A percentile compares a stretch with the other conserved stretches of the same genome.
Evolutionary conservation across 2,797 vertebrate genomes (phyloP).

Genomic region (Uromys caudimaculatus): DNA sequence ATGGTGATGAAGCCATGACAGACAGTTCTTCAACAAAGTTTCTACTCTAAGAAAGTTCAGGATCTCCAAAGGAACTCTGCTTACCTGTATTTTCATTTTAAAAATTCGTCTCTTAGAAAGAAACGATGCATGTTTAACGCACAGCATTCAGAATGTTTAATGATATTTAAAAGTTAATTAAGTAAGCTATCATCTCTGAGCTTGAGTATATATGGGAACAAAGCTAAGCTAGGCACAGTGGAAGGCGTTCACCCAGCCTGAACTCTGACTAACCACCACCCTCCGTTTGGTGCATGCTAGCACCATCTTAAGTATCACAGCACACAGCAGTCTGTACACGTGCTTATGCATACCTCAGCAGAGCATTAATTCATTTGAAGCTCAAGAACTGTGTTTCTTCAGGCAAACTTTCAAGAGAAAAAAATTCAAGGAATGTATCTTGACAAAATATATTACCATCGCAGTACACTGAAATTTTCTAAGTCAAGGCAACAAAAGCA

Average conservation of each 20-base stretch:
- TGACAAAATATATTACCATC: slow-evolving; percentile 64
- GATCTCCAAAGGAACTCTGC: neutral
- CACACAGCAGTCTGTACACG: slow-evolving; percentile 16
- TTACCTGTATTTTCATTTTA: slow-evolving; percentile 35
- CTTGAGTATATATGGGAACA: neutral
- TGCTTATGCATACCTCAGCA: slow-evolving; percentile 69
- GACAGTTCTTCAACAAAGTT: neutral
- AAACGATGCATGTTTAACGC: neutral
- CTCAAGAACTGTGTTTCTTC: slow-evolving; percentile 68
- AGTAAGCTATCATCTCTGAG: neutral
- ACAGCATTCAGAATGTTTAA: neutral
- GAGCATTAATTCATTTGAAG: slow-evolving; percentile 70
- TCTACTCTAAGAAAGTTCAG: neutral
- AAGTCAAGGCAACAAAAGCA: neutral
- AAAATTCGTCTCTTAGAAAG: slow-evolving; percentile 37
- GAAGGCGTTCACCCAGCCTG: slow-evolving; percentile 11
- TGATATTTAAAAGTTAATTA: neutral
- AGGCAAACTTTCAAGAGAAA: slow-evolving; percentile 61
- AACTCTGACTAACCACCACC: slow-evolving; percentile 37
- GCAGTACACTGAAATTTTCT: slow-evolving; percentile 47
- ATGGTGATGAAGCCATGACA: no score
- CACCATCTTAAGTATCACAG: slow-evolving; percentile 22
- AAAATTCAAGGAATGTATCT: slow-evolving; percentile 70
- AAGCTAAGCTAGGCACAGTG: slow-evolving; percentile 7
- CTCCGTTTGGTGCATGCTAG: neutral